Conservation (phyloP, 2,113 vertebrate genomes). For the Hypocryptadius cinnamomeus region DNA sequence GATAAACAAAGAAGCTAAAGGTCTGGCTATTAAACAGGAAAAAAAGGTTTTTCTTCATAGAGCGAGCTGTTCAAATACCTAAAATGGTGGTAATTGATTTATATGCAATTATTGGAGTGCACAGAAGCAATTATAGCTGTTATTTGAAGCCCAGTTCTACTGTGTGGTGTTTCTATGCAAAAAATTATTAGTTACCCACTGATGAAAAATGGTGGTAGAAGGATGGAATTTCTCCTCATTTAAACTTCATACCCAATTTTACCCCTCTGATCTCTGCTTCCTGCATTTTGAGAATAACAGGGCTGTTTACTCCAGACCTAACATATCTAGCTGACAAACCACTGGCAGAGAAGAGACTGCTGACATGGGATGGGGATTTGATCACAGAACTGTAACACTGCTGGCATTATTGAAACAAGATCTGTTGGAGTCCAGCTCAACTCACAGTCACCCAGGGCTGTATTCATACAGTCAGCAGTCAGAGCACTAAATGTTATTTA, state of each 20-base stretch:
- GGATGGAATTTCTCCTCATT: slow-evolving; percentile 7
- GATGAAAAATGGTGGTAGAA: background rate
- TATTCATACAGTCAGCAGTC: background rate
- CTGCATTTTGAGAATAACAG: background rate
- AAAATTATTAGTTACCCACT: background rate
- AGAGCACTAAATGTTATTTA: background rate
- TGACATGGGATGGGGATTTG: background rate
- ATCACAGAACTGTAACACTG: background rate
- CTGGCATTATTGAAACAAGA: background rate
- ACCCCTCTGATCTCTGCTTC: background rate
- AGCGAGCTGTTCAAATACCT: background rate
- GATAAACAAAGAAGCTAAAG: slow-evolving; percentile 23
- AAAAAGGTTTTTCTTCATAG: background rate
- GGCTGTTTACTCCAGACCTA: background rate
- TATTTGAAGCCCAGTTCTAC: background rate
- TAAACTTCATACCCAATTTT: background rate
- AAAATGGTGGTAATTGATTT: slow-evolving; percentile 39
- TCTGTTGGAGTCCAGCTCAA: background rate
- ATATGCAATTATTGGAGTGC: slow-evolving; percentile 30
- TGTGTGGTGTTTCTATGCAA: background rate
- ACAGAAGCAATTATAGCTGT: slow-evolving; percentile 27
- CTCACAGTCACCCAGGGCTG: background rate
- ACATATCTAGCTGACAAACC: background rate
- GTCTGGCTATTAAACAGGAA: slow-evolving; percentile 35
- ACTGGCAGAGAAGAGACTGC: background rate